Percentiles rank a stretch among this genome's conserved stretches.
phyloP scores from a whole-genome alignment of 2,797 vertebrate species.

The Balearica regulorum region DNA sequence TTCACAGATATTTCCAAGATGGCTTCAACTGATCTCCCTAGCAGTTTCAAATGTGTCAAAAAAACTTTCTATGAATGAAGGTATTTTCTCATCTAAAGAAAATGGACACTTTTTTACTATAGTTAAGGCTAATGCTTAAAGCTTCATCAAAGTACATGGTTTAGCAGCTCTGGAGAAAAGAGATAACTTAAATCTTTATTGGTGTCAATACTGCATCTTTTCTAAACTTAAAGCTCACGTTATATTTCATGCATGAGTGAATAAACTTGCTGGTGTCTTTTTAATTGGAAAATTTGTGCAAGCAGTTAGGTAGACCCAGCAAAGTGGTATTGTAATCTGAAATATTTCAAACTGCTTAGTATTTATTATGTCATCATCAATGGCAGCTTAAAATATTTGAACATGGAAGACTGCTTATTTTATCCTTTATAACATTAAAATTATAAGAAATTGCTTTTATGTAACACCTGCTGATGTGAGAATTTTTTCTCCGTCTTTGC shows the following conservation, averaged over 20 bases:
- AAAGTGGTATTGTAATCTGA: not conserved
- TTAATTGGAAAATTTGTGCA: not conserved
- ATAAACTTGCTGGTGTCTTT: not conserved
- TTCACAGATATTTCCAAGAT: not conserved
- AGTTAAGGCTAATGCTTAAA: not conserved
- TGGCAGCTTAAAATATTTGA: not conserved
- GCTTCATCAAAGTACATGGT: not conserved
- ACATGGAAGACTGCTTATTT: not conserved
- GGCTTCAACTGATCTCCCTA: not conserved
- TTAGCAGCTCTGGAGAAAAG: not conserved
- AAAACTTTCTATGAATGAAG: not conserved
- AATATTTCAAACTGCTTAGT: not conserved
- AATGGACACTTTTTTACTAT: not conserved
- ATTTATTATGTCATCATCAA: not conserved
- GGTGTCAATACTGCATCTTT: not conserved
- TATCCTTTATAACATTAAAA: not conserved
- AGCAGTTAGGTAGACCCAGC: not conserved
- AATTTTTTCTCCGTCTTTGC: not conserved
- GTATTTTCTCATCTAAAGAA: not conserved
- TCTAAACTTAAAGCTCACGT: not conserved
- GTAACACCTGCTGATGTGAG: not conserved
- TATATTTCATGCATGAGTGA: not conserved
- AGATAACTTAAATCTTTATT: not conserved
- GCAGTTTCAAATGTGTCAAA: not conserved
- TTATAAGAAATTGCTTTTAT: not conserved